Conservation (phyloP, 64 coral and sea anemone genomes). For the Anthopleura sola region DNA sequence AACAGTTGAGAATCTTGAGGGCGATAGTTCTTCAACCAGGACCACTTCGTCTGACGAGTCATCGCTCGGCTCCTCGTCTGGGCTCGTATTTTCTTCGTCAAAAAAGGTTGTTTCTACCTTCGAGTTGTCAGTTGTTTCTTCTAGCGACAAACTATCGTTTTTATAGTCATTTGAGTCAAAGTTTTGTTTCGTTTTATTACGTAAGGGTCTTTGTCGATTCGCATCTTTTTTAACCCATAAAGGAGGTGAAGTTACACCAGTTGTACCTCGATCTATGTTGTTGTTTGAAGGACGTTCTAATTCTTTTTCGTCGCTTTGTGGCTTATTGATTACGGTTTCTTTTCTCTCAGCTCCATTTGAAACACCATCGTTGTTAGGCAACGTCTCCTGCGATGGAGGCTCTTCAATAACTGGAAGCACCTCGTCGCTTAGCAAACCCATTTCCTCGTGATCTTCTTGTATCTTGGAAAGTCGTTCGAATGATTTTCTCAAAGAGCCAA, state of each 20-base stretch:
- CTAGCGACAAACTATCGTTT: background rate
- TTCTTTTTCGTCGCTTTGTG: background rate
- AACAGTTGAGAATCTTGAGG: conserved; percentile 79
- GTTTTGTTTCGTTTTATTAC: background rate
- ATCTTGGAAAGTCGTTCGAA: conserved; percentile 79
- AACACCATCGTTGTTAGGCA: background rate
- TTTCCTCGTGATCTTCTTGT: conserved; percentile 75
- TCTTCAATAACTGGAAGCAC: background rate
- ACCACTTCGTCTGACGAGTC: conserved; percentile 13
- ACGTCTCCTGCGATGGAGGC: background rate
- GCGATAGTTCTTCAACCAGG: conserved; percentile 26
- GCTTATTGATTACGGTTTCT: background rate
- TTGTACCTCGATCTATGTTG: background rate
- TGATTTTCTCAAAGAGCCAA: conserved; percentile 75
- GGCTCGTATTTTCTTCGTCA: background rate
- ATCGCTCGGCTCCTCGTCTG: conserved; percentile 50
- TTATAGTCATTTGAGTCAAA: background rate
- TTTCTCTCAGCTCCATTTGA: background rate
- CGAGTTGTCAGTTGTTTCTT: background rate
- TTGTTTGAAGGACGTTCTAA: background rate
- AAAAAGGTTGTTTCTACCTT: background rate
- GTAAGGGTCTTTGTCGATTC: background rate
- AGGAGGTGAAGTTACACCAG: background rate
- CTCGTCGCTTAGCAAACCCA: conserved; percentile 40
- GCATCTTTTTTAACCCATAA: conserved; percentile 5